Percentiles rank a stretch among this genome's conserved stretches.
Evolutionary conservation across 2,797 vertebrate species (phyloP).

Genomic region (Philypnodon macrostomus): DNA sequence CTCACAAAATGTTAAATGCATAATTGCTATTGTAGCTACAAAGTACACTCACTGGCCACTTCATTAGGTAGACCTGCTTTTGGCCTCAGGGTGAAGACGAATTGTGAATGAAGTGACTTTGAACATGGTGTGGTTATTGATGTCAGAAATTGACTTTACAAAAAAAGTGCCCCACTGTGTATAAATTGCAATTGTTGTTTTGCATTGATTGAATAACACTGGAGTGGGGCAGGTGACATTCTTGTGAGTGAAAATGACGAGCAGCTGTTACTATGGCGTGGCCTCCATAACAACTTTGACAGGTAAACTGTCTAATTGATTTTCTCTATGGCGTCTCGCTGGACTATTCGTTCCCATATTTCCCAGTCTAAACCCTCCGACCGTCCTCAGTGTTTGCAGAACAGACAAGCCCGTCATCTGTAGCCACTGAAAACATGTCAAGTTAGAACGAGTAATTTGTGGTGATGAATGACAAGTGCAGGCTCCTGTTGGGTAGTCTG

Average conservation of each 20-base stretch:
- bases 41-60: too few species aligned
- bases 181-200: constrained; percentile 46
- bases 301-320: constrained; percentile 84
- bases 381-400: constrained; percentile 71
- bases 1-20: too few species aligned
- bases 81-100: too few species aligned
- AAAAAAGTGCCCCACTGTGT: constrained; percentile 30
- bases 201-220: constrained; percentile 73
- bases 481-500: constrained; percentile 77
- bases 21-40: too few species aligned
- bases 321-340: constrained; percentile 64
- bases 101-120: too few species aligned
- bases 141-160: too few species aligned
- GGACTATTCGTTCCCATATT: constrained; percentile 66
- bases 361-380: constrained; percentile 60
- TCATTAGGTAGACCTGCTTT: too few species aligned
- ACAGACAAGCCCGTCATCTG: constrained; percentile 79
- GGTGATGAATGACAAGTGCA: constrained; percentile 83
- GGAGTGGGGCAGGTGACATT: constrained; percentile 63
- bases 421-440: constrained; percentile 75
- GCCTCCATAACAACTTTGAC: constrained; percentile 73
- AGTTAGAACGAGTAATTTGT: constrained; percentile 78
- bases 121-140: too few species aligned
- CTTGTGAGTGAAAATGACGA: constrained; percentile 72
- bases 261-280: constrained; percentile 52